These are phyloP conservation scores for Aspiorhynchus laticeps DNA, from an alignment of 2,113 vertebrate species.

Conservation along the genomic window DNA sequence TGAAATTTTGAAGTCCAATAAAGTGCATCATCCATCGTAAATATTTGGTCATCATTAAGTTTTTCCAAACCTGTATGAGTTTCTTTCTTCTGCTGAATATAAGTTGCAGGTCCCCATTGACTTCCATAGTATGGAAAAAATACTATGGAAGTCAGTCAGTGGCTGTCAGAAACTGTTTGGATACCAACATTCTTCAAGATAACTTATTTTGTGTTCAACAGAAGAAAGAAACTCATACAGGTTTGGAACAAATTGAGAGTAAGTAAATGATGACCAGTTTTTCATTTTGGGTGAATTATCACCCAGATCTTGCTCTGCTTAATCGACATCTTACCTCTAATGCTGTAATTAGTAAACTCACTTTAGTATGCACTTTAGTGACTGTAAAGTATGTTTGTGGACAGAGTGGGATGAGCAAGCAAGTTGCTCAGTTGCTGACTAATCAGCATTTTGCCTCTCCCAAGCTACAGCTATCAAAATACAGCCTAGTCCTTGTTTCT, in stretches of 20 bases:
- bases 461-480: background rate
- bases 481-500: background rate
- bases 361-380: background rate
- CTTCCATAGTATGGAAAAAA: too few relatives aligned
- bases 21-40: too few relatives aligned
- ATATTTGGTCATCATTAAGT: too few relatives aligned
- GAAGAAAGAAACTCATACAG: too few relatives aligned
- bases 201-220: background rate
- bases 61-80: too few relatives aligned
- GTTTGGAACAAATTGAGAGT: background rate
- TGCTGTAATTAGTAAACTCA: background rate
- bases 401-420: background rate
- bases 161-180: too few relatives aligned
- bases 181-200: background rate
- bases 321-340: background rate
- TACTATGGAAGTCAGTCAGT: too few relatives aligned
- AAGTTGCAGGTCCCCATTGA: too few relatives aligned
- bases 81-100: too few relatives aligned
- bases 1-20: too few relatives aligned
- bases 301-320: background rate
- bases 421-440: background rate
- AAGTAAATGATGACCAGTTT: background rate
- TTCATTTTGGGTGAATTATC: too few relatives aligned
- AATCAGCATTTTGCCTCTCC: background rate
- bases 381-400: background rate